Base-by-base conservation (phyloP, 2,888 invertebrate species). In the Pristionchus maxplancki region DNA sequence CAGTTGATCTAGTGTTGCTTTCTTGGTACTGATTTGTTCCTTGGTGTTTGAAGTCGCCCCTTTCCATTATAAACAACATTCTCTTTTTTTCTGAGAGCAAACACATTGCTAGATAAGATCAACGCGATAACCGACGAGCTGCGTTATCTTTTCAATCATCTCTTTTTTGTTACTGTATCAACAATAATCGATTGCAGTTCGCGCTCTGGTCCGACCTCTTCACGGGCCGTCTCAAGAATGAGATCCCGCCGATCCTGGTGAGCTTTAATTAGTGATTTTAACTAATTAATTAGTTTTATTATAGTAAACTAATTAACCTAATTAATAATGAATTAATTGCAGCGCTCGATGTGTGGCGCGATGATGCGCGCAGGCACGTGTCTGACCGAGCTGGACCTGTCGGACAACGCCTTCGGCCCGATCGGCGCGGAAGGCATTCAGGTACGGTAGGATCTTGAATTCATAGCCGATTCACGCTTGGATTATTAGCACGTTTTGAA, bases 161-260 rank as follows among this genome's bases (percentile, higher is more conserved):
- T n/a, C n/a, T n/a, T n/a, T n/a, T n/a, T n/a, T n/a, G n/a, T n/a
- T n/a, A n/a, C n/a, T 5, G 17, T 20, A 58, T 58, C 58, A 15
- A 24, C 1, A 28, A 67, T 9, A 67, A 20, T 31, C 31, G 28
- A 3, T 93, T 95, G 20, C 93, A 95, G 95, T 94, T 97, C 94
- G 98, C 98, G 0, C 95, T 97, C 88, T 98, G 98, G 97, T 98
- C 97, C 89, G 98, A 99, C 94, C 97, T 99, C 96, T 99, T 99
- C 95, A 99, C 99, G 0, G 97, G 98, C 0, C 96, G 99, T 84
- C 96, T 97, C 95, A 99, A 98, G 95, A 96, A 97, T 0, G 99
- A 99, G 96, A 99, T 99, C 94, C 99, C 99, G 0, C 96, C 96
- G 67, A 98, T 98, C 13, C 95, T 99, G 95, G 97, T 97, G 95